A percentile compares a stretch with the other conserved stretches of the same genome.
Evolutionary conservation across 1,140 invertebrate species (phyloP).

Genomic region (Zelostemma sp.): DNA sequence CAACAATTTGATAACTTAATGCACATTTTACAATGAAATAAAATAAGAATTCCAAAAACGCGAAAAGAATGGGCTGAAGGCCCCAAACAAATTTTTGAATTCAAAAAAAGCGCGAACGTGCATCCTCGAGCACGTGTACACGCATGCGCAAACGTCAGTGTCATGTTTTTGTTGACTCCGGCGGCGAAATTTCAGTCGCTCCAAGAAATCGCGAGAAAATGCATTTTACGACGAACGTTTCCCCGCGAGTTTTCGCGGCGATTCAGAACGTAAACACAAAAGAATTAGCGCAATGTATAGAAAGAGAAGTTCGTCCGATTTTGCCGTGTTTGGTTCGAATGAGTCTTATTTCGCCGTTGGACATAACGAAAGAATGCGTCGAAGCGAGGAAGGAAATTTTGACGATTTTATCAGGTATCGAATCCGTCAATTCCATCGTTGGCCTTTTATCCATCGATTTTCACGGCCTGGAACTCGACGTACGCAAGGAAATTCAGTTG

Average conservation of each 20-base stretch:
- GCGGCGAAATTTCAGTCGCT: no score
- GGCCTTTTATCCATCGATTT: constrained; percentile 95
- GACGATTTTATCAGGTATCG: constrained; percentile 89
- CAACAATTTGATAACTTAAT: no score
- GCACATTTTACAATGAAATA: no score
- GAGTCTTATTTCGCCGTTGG: constrained; percentile 90
- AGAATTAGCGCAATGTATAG: constrained; percentile 77
- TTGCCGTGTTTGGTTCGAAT: constrained; percentile 93
- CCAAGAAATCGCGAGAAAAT: no score
- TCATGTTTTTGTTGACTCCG: no score
- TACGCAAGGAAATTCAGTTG: constrained; percentile 92
- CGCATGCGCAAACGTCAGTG: no score
- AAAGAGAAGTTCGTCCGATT: constrained; percentile 86
- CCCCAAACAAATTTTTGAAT: no score
- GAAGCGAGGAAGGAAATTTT: constrained; percentile 89
- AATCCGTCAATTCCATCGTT: constrained; percentile 95
- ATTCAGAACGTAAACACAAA: constrained; percentile 85
- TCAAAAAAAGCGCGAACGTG: no score
- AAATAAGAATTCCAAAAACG: no score
- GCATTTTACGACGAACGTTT: constrained; percentile 66
- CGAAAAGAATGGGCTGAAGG: no score
- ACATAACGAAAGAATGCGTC: constrained; percentile 86
- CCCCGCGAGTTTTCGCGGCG: constrained; percentile 78
- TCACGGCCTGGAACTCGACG: constrained; percentile 90
- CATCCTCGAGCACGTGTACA: no score